Evolutionary conservation across 2,888 invertebrate genomes (phyloP).

Genomic region (Mongoloraphidia duomilia): DNA sequence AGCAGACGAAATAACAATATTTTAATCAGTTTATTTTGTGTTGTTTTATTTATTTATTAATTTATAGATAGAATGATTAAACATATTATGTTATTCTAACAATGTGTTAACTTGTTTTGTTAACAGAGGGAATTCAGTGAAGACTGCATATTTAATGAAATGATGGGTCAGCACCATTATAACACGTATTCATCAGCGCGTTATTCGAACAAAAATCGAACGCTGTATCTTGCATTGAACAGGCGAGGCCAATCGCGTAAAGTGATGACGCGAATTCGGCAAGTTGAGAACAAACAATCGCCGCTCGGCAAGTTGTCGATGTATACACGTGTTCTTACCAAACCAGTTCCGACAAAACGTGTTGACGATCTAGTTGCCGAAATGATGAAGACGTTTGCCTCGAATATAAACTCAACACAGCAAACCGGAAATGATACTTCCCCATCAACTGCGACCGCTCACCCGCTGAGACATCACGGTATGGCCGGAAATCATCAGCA

Average conservation of each 20-base stretch:
- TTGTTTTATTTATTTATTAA: no score
- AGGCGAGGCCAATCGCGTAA: slow-evolving; percentile 56
- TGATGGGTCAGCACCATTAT: slow-evolving; percentile 70
- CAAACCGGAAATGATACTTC: slow-evolving; percentile 14
- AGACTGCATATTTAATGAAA: slow-evolving; percentile 78
- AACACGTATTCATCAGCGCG: slow-evolving; percentile 69
- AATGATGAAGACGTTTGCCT: slow-evolving; percentile 24
- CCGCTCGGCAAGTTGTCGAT: slow-evolving; percentile 58
- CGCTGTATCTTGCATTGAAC: slow-evolving; percentile 63
- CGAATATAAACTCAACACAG: slow-evolving; percentile 22
- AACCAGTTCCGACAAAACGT: slow-evolving; percentile 36
- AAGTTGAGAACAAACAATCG: slow-evolving; percentile 22
- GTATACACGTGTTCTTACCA: slow-evolving; percentile 57
- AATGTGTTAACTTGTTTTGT: slow-evolving; percentile 27
- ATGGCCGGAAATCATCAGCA: slow-evolving; percentile 7
- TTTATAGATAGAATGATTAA: no score
- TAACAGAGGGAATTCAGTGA: slow-evolving; percentile 72
- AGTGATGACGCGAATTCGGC: slow-evolving; percentile 33
- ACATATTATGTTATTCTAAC: neutral
- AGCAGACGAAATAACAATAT: no score
- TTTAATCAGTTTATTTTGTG: no score
- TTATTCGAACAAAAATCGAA: slow-evolving; percentile 53
- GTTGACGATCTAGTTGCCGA: slow-evolving; percentile 36
- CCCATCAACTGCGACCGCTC: slow-evolving; percentile 17
- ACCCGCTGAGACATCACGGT: slow-evolving; percentile 29